phyloP scores from a whole-genome alignment of 2,888 invertebrate species.

The Epistrophe grossulariae region DNA sequence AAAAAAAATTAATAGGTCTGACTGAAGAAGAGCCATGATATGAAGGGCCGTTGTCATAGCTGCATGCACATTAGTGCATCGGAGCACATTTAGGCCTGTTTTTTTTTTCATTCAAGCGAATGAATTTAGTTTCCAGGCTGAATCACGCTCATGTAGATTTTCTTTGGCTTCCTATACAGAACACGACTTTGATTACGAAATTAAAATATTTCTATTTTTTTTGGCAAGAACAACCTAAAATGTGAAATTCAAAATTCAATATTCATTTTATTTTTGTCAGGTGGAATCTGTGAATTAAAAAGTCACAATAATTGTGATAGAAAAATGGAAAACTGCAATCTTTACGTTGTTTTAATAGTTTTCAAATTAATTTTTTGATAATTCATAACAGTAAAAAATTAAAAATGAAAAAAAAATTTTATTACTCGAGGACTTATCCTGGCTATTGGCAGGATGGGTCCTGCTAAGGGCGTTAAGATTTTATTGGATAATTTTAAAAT shows the following conservation, averaged over 20 bases:
- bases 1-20: conserved; percentile 12
- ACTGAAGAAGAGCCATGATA: background rate
- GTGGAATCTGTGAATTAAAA: background rate
- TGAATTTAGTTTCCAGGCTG: conserved; percentile 49
- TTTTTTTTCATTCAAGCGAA: conserved; percentile 53
- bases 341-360: too few relatives aligned
- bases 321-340: too few relatives aligned
- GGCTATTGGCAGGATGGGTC: too few relatives aligned
- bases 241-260: background rate
- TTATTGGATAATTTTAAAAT: too few relatives aligned
- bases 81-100: conserved; percentile 36
- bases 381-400: too few relatives aligned
- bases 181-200: conserved; percentile 33
- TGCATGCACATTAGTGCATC: conserved; percentile 72
- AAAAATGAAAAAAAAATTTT: too few relatives aligned
- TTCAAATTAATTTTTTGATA: too few relatives aligned
- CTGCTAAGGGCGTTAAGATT: too few relatives aligned
- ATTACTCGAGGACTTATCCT: too few relatives aligned
- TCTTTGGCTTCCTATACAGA: conserved; percentile 34
- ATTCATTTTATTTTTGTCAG: background rate
- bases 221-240: conserved; percentile 8
- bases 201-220: background rate
- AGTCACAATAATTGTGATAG: too few relatives aligned
- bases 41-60: conserved; percentile 8
- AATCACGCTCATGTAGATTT: conserved; percentile 33